Conservation (phyloP, 2,888 invertebrate genomes). For the Conchocele bisecta region DNA sequence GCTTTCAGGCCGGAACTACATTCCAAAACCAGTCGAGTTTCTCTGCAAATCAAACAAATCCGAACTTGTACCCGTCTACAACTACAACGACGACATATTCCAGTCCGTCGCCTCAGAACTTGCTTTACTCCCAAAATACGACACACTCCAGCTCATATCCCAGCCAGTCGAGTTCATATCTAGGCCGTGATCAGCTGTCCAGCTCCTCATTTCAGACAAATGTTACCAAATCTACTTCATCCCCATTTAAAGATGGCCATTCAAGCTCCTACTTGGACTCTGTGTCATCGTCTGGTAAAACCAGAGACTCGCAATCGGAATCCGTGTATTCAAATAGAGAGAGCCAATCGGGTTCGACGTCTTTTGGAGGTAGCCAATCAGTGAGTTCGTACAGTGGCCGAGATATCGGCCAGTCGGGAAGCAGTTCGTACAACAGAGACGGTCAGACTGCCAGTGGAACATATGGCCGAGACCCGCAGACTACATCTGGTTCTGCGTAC, state of each 20-base stretch:
- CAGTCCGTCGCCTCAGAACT: conserved; percentile 57
- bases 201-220: conserved; percentile 46
- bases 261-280: conserved; percentile 55
- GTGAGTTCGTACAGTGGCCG: conserved; percentile 50
- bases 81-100: conserved; percentile 47
- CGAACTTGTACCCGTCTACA: conserved; percentile 63
- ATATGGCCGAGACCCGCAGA: too few species aligned
- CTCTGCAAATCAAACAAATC: conserved; percentile 63
- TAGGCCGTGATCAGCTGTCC: conserved; percentile 46
- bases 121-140: conserved; percentile 68
- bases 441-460: too few species aligned
- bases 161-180: conserved; percentile 46
- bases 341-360: conserved; percentile 59
- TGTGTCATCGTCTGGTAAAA: conserved; percentile 48
- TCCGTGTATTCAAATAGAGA: conserved; percentile 56
- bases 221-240: conserved; percentile 45
- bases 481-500: conserved; percentile 46
- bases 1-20: conserved; percentile 70
- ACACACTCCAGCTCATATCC: conserved; percentile 47
- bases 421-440: conserved; percentile 66
- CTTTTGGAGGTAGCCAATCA: conserved; percentile 59
- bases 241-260: conserved; percentile 58
- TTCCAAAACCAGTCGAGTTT: conserved; percentile 74
- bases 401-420: conserved; percentile 64
- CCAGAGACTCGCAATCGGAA: conserved; percentile 61